These are phyloP conservation scores for Plodia interpunctella DNA, from an alignment of 1,140 invertebrate species.

Conservation along the genomic window DNA sequence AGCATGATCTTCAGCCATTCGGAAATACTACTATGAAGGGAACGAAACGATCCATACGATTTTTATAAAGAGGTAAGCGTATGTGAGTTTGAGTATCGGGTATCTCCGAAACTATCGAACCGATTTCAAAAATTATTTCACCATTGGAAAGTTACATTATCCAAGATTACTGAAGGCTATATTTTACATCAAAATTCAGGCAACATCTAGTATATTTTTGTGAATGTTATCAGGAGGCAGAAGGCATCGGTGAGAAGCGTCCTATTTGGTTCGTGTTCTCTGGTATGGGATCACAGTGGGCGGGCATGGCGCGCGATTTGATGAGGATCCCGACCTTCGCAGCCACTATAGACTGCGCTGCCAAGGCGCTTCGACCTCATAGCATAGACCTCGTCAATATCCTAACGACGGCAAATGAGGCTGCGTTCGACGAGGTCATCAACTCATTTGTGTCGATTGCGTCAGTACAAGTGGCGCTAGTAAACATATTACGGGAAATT, in stretches of 20 bases:
- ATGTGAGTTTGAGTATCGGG: too few relatives aligned
- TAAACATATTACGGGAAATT: conserved; percentile 88
- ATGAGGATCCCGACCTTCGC: conserved; percentile 89
- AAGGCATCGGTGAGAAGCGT: conserved; percentile 77
- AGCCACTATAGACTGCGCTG: conserved; percentile 85
- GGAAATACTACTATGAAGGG: too few relatives aligned
- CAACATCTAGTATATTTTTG: not conserved
- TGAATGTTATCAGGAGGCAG: conserved; percentile 32
- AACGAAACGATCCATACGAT: too few relatives aligned
- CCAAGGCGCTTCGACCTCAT: conserved; percentile 85
- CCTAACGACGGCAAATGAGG: conserved; percentile 86
- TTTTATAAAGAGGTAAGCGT: too few relatives aligned
- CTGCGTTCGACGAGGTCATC: conserved; percentile 88
- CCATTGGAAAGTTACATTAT: too few relatives aligned
- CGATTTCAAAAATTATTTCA: too few relatives aligned
- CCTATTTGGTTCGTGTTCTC: conserved; percentile 97
- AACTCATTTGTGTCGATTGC: conserved; percentile 96
- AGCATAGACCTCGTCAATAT: conserved; percentile 90
- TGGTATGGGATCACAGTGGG: conserved; percentile 98
- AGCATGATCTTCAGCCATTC: too few relatives aligned
- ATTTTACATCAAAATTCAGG: too few relatives aligned
- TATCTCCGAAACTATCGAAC: too few relatives aligned
- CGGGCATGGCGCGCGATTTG: conserved; percentile 92
- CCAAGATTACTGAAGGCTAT: too few relatives aligned
- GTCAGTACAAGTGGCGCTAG: conserved; percentile 95